Conservation (phyloP, 2,888 invertebrate genomes). For the Chaitophorus viminalis region DNA sequence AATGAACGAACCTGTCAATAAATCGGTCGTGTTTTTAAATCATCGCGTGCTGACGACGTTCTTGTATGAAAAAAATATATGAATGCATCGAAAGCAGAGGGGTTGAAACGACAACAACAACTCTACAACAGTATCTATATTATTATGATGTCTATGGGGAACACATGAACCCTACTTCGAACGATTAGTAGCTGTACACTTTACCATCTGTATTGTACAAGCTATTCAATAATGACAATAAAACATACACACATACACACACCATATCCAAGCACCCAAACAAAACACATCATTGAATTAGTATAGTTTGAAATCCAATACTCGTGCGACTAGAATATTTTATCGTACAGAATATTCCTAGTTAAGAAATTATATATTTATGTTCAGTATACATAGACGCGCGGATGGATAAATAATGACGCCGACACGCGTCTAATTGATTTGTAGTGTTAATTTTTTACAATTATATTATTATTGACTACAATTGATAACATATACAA, state of each 20-base stretch:
- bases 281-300: neutral
- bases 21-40: neutral
- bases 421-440: neutral
- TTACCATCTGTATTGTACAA: neutral
- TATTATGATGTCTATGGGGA: neutral
- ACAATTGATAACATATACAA: neutral
- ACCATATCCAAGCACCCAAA: neutral
- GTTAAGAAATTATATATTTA: neutral
- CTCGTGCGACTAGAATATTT: conserved; percentile 15
- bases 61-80: neutral
- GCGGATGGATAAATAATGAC: no score
- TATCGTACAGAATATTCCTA: neutral
- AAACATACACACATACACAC: neutral
- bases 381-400: no score
- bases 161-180: neutral
- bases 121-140: neutral
- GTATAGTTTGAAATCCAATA: conserved; percentile 29
- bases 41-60: neutral
- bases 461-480: neutral
- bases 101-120: neutral
- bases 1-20: no score
- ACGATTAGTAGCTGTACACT: neutral
- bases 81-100: neutral
- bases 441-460: neutral
- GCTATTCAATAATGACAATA: neutral